Percentiles rank a stretch among this genome's conserved stretches.
Conservation (phyloP, 2,888 invertebrate species). For the Oligia latruncula region DNA sequence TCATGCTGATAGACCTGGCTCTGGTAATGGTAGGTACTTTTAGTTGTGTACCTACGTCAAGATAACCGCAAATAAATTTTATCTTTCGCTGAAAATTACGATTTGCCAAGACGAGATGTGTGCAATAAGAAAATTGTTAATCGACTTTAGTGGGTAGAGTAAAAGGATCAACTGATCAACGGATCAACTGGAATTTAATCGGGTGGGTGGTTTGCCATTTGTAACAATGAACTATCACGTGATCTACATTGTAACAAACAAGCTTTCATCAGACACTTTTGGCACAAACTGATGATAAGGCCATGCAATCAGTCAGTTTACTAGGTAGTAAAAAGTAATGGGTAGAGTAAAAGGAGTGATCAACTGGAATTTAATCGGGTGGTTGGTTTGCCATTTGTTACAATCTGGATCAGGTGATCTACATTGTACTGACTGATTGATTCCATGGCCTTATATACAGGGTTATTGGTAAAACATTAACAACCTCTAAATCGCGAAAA, state of each 20-base stretch:
- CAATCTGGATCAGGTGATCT: neutral
- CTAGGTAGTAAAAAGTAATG: neutral
- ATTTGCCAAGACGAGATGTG: neutral
- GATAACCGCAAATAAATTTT: neutral
- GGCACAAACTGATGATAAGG: neutral
- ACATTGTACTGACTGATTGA: neutral
- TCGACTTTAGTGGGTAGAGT: neutral
- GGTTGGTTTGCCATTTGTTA: neutral
- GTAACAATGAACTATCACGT: neutral
- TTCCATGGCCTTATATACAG: neutral
- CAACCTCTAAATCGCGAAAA: no score
- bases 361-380: neutral
- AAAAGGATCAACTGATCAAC: no score
- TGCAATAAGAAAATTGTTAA: neutral
- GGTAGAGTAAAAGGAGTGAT: neutral
- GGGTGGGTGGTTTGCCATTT: neutral
- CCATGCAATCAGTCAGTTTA: neutral
- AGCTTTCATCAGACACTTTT: neutral
- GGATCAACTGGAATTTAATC: neutral
- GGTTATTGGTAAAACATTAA: no score
- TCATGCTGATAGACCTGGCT: constrained; percentile 24
- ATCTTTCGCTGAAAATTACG: neutral
- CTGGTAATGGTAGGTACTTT: constrained; percentile 6
- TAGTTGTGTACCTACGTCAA: constrained; percentile 3
- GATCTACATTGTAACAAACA: neutral